phyloP scores from a whole-genome alignment of 2,797 vertebrate genomes.

The Cichlasoma orientale region DNA sequence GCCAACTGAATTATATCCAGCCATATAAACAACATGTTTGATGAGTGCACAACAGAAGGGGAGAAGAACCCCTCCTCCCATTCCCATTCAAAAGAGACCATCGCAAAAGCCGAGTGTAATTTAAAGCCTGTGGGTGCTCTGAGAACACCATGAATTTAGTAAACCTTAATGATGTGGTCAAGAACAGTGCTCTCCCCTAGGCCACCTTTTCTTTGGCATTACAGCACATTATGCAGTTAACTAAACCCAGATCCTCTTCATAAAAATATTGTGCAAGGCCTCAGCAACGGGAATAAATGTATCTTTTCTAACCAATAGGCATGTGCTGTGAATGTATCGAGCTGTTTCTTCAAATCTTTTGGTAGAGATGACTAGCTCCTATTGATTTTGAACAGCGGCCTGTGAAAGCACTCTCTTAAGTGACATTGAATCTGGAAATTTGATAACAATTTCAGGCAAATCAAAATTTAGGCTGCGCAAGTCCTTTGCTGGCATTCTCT shows the following conservation, averaged over 20 bases:
- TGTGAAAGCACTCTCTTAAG: slow-evolving; percentile 58
- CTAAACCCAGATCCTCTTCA: not conserved
- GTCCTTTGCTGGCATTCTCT: slow-evolving; percentile 12
- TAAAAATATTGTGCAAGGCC: not conserved
- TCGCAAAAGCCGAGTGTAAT: not conserved
- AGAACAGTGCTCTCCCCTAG: not conserved
- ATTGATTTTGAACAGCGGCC: slow-evolving; percentile 61
- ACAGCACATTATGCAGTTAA: not conserved
- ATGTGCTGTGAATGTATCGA: slow-evolving; percentile 37
- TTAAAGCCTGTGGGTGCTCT: not conserved
- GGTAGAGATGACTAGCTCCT: slow-evolving; percentile 47
- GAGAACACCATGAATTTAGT: not conserved
- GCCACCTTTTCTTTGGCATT: not conserved
- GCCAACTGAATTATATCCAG: not conserved
- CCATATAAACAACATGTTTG: not conserved
- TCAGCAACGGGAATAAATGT: not conserved
- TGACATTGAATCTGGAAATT: slow-evolving; percentile 70
- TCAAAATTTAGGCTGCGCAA: slow-evolving; percentile 53
- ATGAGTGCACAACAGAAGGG: not conserved
- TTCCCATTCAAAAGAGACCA: not conserved
- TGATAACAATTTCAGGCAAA: slow-evolving; percentile 67
- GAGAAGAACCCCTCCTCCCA: not conserved
- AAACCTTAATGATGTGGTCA: not conserved
- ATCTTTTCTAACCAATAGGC: not conserved
- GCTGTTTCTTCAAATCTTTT: slow-evolving; percentile 44